Conservation (phyloP, 2,888 invertebrate genomes). For the Cordylochernes scorpioides region DNA sequence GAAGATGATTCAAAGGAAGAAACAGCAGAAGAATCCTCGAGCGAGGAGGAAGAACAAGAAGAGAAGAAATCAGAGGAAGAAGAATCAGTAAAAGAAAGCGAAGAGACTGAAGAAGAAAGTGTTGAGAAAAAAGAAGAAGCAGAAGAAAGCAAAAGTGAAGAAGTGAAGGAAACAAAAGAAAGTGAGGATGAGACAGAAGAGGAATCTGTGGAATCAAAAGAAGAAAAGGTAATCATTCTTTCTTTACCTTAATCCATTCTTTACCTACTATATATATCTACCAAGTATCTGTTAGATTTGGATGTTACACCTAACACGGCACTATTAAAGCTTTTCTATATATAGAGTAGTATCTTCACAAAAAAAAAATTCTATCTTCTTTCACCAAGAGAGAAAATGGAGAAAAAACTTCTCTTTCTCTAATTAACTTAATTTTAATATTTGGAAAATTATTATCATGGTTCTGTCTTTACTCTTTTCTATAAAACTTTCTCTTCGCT, state of each 20-base stretch:
- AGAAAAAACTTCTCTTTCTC: too few relatives aligned
- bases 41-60: conserved; percentile 16
- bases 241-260: not conserved
- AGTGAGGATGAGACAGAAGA: not conserved
- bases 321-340: too few relatives aligned
- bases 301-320: too few relatives aligned
- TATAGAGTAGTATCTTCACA: too few relatives aligned
- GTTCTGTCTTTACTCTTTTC: too few relatives aligned
- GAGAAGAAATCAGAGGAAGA: conserved; percentile 12
- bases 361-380: too few relatives aligned
- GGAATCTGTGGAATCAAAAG: conserved; percentile 15
- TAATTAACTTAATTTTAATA: too few relatives aligned
- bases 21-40: conserved; percentile 14
- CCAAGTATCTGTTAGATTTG: too few relatives aligned
- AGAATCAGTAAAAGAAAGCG: conserved; percentile 12
- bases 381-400: too few relatives aligned
- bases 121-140: conserved; percentile 2
- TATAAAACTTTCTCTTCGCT: too few relatives aligned
- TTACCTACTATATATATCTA: too few relatives aligned
- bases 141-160: conserved; percentile 2
- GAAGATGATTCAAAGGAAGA: conserved; percentile 2
- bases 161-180: not conserved
- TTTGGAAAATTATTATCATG: too few relatives aligned
- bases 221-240: conserved; percentile 17
- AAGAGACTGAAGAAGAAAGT: conserved; percentile 22